phyloP scores from a whole-genome alignment of 2,888 invertebrate genomes.

The Argynnis bischoffii region DNA sequence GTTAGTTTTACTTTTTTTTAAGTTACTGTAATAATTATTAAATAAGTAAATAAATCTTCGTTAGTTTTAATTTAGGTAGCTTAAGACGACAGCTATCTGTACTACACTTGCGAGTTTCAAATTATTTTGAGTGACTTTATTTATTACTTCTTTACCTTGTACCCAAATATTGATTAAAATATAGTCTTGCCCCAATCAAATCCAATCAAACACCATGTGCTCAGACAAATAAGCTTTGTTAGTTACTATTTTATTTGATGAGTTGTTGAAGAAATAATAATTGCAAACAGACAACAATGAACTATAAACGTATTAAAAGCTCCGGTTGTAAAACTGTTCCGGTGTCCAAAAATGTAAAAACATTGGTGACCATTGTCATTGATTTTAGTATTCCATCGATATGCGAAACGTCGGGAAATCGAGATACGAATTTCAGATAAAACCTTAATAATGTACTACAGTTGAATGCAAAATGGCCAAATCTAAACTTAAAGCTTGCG shows the following conservation, averaged over 20 bases:
- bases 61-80: too few species aligned
- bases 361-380: constrained; percentile 44
- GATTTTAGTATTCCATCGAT: constrained; percentile 50
- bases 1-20: too few species aligned
- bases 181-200: too few species aligned
- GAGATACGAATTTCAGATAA: constrained; percentile 47
- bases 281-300: constrained; percentile 41
- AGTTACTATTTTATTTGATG: not conserved
- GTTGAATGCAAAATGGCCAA: constrained; percentile 42
- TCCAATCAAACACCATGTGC: too few species aligned
- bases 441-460: constrained; percentile 44
- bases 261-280: constrained; percentile 7
- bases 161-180: too few species aligned
- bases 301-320: constrained; percentile 40
- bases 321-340: constrained; percentile 48
- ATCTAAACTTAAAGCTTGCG: constrained; percentile 40
- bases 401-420: constrained; percentile 46
- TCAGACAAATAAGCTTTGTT: too few species aligned
- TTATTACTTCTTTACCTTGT: too few species aligned
- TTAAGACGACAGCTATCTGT: too few species aligned
- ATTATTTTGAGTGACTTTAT: too few species aligned
- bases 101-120: too few species aligned
- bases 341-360: constrained; percentile 46
- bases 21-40: too few species aligned
- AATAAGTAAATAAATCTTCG: too few species aligned